These are phyloP conservation scores for Blastobasis adustella DNA, from an alignment of 2,888 invertebrate species.

Conservation along the genomic window DNA sequence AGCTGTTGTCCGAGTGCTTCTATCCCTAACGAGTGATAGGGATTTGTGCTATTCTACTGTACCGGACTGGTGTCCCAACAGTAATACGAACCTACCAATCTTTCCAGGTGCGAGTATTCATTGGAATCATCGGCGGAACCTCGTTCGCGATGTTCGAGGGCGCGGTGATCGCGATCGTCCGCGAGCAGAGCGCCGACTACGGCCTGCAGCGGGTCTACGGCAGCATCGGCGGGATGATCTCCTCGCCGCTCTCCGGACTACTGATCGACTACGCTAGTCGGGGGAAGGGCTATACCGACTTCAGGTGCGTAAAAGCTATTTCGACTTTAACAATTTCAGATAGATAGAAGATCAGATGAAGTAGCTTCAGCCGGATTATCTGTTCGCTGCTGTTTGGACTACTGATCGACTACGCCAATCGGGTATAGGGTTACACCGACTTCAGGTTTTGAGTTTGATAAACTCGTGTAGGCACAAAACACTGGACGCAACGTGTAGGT, in stretches of 20 bases:
- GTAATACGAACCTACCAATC: neutral
- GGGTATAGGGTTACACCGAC: constrained; percentile 80
- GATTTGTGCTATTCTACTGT: too few species aligned
- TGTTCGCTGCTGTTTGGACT: constrained; percentile 85
- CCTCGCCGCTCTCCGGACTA: constrained; percentile 83
- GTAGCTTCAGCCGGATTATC: constrained; percentile 85
- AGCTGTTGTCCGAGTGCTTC: too few species aligned
- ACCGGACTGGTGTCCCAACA: too few species aligned
- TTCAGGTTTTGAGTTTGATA: constrained; percentile 70
- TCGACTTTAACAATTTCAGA: too few species aligned
- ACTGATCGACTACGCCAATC: constrained; percentile 82
- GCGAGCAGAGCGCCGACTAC: constrained; percentile 85
- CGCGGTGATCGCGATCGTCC: constrained; percentile 83
- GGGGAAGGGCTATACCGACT: constrained; percentile 82
- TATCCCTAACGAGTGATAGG: too few species aligned
- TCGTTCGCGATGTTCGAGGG: constrained; percentile 88
- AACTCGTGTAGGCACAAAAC: too few species aligned
- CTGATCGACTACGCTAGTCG: constrained; percentile 83
- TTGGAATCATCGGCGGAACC: constrained; percentile 82
- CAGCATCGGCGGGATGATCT: constrained; percentile 85
- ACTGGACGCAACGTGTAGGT: too few species aligned
- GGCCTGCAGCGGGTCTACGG: constrained; percentile 85
- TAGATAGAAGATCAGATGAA: too few species aligned
- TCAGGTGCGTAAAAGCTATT: constrained; percentile 65
- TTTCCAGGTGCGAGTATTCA: constrained; percentile 67